phyloP scores from a whole-genome alignment of 2,888 invertebrate species.

The Ochlodes sylvanus region DNA sequence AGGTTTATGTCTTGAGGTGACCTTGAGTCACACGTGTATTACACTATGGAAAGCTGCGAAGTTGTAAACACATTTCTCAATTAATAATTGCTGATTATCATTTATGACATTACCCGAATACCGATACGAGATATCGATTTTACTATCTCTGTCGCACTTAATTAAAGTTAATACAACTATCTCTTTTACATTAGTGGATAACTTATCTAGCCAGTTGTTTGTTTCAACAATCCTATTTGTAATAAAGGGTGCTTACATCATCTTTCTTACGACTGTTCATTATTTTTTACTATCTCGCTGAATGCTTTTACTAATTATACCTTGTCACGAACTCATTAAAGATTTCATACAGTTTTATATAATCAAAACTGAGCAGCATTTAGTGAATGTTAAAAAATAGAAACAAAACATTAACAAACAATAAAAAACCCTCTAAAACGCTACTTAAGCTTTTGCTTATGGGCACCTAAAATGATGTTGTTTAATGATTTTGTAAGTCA shows the following conservation, averaged over 20 bases:
- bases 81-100: conserved; percentile 18
- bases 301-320: conserved; percentile 34
- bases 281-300: conserved; percentile 18
- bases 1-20: not conserved
- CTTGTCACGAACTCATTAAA: conserved; percentile 26
- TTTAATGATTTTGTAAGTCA: conserved; percentile 40
- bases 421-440: conserved; percentile 22
- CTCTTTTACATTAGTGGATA: conserved; percentile 43
- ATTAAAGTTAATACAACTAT: conserved; percentile 30
- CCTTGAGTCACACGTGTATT: not conserved
- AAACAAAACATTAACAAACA: conserved; percentile 3
- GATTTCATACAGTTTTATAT: conserved; percentile 11
- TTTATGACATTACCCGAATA: conserved; percentile 23
- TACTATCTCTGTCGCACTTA: conserved; percentile 34
- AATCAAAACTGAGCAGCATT: not conserved
- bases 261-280: conserved; percentile 29
- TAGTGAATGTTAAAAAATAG: not conserved
- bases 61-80: conserved; percentile 25
- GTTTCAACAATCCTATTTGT: conserved; percentile 42
- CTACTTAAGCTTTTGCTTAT: conserved; percentile 18
- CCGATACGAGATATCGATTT: conserved; percentile 16
- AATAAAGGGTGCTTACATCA: conserved; percentile 43
- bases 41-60: conserved; percentile 9
- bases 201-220: conserved; percentile 43
- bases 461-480: conserved; percentile 48